Base-by-base conservation (phyloP, 2,797 vertebrate species). In the Sebastiscus albofasciatus region DNA sequence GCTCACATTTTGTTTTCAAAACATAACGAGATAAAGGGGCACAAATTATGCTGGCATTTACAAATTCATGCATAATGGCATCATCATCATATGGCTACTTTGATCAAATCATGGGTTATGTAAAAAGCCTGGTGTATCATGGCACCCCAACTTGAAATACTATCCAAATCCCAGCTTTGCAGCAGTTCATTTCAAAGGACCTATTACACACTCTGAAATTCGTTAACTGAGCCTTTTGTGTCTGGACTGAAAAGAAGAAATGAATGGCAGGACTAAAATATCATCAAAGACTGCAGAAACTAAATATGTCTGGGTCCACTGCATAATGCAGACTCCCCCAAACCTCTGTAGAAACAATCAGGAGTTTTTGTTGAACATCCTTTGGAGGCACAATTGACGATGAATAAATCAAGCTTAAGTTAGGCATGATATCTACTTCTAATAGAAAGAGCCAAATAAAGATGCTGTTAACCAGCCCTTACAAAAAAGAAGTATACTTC, bases 101-200 rank as follows among this genome's bases (percentile, higher is more conserved):
- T 87, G 67, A 87, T 90, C 74, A 87, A 85, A 88, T 88, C 62
- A 69, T 39, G 49, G 68, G 65, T 83, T 77, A 64, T 65, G 56
- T 52, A 26, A 78, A 55, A 86, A 64, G 34, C 46, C 6, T 11
- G 2, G 27, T 36, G 72, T 61, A 18, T 70, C 33, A 33, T 66
- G 24, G 20, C 39, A 71, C 39, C 56, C 59, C 5, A 67, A 73
- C 39, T 22, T 73, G 36, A 75, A 77, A 78, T 55, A 54, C 55
- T 36, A 22, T 74, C 22, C 77, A 81, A 68, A 68, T 75, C 66
- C 72, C 39, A 22, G 52, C 36, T 59, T 42, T 80, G 29, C 56
- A 76, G 29, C 36, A 33, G 62, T 59, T 79, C 52, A 67, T 84
- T 82, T 88, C 34, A 84, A 75, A 60, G 77, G 59, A 55, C 71